A percentile compares a stretch with the other conserved stretches of the same genome.
Conservation (phyloP, 2,113 vertebrate genomes). For the Theropithecus gelada region DNA sequence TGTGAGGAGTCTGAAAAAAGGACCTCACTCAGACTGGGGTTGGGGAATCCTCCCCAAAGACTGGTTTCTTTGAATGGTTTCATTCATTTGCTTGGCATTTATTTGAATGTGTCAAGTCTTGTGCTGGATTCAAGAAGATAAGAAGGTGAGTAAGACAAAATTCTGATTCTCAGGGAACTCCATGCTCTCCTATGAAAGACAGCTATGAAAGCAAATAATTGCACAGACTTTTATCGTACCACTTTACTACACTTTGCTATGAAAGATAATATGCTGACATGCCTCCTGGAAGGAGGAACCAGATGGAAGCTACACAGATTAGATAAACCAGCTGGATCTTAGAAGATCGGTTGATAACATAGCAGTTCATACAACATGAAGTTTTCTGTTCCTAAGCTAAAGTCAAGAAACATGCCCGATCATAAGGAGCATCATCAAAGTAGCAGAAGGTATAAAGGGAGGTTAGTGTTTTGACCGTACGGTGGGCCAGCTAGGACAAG, state of each 20-base stretch:
- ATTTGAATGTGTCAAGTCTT: not conserved
- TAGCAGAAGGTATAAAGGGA: not conserved
- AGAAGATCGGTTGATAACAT: rapidly evolving
- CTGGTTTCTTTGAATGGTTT: not conserved
- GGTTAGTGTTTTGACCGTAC: rapidly evolving
- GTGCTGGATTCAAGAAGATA: not conserved
- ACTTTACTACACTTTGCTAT: rapidly evolving
- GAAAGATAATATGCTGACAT: no score
- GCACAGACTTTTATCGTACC: rapidly evolving
- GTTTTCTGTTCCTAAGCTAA: not conserved
- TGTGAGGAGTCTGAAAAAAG: not conserved
- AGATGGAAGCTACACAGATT: not conserved
- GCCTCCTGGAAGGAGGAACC: not conserved
- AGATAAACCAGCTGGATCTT: not conserved
- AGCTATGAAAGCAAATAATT: rapidly evolving
- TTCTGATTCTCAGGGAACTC: no score
- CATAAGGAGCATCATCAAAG: rapidly evolving
- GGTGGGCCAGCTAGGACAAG: not conserved
- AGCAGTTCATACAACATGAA: rapidly evolving
- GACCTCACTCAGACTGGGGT: not conserved
- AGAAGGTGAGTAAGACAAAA: rapidly evolving
- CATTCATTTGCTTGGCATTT: not conserved
- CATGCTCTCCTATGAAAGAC: no score
- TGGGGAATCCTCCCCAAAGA: rapidly evolving
- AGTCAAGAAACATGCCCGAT: rapidly evolving